A percentile compares a stretch with the other conserved stretches of the same genome.
These are phyloP conservation scores for Drosophila recens DNA, from an alignment of 2,888 invertebrate species.

Conservation along the genomic window DNA sequence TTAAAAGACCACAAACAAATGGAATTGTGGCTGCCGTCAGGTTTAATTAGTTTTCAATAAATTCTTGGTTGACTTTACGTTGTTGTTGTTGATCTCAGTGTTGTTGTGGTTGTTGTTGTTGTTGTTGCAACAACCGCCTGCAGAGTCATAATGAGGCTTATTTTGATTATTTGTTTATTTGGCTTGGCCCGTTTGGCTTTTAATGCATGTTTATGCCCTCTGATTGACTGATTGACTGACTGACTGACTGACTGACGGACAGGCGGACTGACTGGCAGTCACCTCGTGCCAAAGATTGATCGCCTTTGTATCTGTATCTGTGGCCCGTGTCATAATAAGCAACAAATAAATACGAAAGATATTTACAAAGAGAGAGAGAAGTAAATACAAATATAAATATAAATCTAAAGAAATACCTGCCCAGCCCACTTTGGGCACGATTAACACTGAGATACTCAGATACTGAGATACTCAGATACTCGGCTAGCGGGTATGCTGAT, in stretches of 20 bases:
- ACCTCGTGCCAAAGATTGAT: slow-evolving; percentile 61
- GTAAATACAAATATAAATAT: slow-evolving; percentile 13
- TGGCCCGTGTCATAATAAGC: slow-evolving; percentile 31
- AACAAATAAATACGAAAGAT: slow-evolving; percentile 31
- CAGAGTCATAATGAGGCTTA: slow-evolving; percentile 74
- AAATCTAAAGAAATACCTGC: slow-evolving; percentile 55
- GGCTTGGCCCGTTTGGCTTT: slow-evolving; percentile 47
- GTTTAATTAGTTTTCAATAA: slow-evolving; percentile 78
- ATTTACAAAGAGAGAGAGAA: slow-evolving; percentile 23
- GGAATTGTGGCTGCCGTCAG: slow-evolving; percentile 71
- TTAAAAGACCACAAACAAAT: slow-evolving; percentile 63
- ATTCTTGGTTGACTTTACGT: slow-evolving; percentile 44
- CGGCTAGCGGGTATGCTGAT: slow-evolving; percentile 41
- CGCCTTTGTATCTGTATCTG: slow-evolving; percentile 36
- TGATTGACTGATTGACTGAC: too few species aligned
- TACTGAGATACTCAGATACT: not conserved
- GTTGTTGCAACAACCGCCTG: slow-evolving; percentile 46
- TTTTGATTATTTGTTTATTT: slow-evolving; percentile 77
- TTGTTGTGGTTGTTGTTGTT: slow-evolving; percentile 20
- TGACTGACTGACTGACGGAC: slow-evolving; percentile 45
- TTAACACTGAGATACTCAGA: slow-evolving; percentile 18
- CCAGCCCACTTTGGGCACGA: slow-evolving; percentile 55
- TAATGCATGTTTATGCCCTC: slow-evolving; percentile 70
- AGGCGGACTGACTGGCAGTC: slow-evolving; percentile 47
- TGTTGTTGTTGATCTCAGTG: slow-evolving; percentile 30